Evolutionary conservation across 2,113 vertebrate species (phyloP).

Genomic region (Salvelinus alpinus): DNA sequence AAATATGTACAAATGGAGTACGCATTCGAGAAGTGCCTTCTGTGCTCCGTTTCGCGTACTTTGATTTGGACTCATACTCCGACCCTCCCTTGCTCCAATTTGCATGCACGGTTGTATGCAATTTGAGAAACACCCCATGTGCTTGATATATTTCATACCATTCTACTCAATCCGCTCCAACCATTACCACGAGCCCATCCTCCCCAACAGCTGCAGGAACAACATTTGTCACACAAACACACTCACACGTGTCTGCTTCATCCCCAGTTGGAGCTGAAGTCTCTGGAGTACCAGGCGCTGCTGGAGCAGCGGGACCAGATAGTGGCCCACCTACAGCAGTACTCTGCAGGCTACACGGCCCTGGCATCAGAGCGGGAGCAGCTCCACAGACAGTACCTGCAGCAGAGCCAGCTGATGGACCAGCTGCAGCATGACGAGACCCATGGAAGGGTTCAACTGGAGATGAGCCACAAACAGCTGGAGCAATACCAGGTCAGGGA

Average conservation of each 20-base stretch:
- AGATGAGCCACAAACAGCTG: constrained; percentile 83
- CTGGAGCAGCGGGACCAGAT: constrained; percentile 86
- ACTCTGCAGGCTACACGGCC: constrained; percentile 80
- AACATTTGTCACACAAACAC: background rate
- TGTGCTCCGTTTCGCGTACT: too few relatives aligned
- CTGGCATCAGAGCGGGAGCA: constrained; percentile 81
- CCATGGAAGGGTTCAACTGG: constrained; percentile 81
- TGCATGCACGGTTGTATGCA: too few relatives aligned
- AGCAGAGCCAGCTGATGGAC: constrained; percentile 90
- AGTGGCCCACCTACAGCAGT: constrained; percentile 86
- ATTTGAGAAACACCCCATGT: too few relatives aligned
- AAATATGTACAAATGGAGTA: too few relatives aligned
- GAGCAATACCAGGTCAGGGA: constrained; percentile 49
- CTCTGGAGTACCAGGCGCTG: constrained; percentile 74
- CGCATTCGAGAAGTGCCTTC: too few relatives aligned
- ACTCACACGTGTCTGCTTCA: background rate
- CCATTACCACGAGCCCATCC: too few relatives aligned
- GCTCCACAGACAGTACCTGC: constrained; percentile 80
- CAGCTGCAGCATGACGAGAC: constrained; percentile 89
- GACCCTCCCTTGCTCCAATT: too few relatives aligned
- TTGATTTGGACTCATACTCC: too few relatives aligned
- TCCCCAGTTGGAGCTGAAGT: constrained; percentile 80
- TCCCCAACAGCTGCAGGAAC: background rate
- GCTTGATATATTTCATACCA: too few relatives aligned
- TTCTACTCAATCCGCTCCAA: too few relatives aligned